These are phyloP conservation scores for Hiodon alosoides DNA, from an alignment of 2,113 vertebrate species.

Conservation along the genomic window DNA sequence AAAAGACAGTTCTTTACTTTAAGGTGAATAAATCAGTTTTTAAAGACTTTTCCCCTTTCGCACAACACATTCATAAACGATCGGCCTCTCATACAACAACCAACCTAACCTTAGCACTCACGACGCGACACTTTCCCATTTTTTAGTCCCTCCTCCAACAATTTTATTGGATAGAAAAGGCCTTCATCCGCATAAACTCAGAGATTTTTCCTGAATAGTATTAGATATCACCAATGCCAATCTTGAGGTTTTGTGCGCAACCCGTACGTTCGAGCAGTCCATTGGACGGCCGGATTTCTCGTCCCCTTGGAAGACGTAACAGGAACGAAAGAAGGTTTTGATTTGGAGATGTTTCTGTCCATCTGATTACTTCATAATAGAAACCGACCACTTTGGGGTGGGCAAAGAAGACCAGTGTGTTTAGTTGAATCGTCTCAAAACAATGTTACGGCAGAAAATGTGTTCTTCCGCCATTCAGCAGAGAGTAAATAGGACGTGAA, in stretches of 20 bases:
- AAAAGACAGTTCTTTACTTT: slow-evolving; percentile 31
- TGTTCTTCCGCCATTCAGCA: slow-evolving; percentile 39
- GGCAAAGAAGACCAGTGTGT: slow-evolving; percentile 27
- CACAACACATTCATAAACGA: slow-evolving; percentile 52
- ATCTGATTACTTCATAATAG: slow-evolving; percentile 28
- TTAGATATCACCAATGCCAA: slow-evolving; percentile 36
- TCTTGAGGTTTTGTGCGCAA: slow-evolving; percentile 27
- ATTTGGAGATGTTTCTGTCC: slow-evolving; percentile 29
- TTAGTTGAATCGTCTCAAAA: slow-evolving; percentile 31
- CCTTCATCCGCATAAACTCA: slow-evolving; percentile 25
- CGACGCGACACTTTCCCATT: slow-evolving; percentile 14
- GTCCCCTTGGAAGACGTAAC: slow-evolving; percentile 11
- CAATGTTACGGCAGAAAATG: slow-evolving; percentile 17
- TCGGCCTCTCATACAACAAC: slow-evolving; percentile 61
- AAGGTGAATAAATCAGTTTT: slow-evolving; percentile 38
- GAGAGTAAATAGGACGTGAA: slow-evolving; percentile 27
- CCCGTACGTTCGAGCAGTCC: slow-evolving; percentile 33
- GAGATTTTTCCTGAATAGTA: slow-evolving; percentile 1
- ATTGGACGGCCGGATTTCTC: slow-evolving; percentile 19
- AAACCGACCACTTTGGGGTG: slow-evolving; percentile 15
- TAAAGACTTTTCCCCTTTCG: slow-evolving; percentile 47
- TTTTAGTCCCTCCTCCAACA: slow-evolving; percentile 28
- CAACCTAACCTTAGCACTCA: slow-evolving; percentile 57
- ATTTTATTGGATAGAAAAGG: slow-evolving; percentile 44
- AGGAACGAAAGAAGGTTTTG: slow-evolving; percentile 4